Evolutionary conservation across 2,113 vertebrate species (phyloP), one percentile per base, ranked within the genome.

Genomic region (Scomber scombrus): DNA sequence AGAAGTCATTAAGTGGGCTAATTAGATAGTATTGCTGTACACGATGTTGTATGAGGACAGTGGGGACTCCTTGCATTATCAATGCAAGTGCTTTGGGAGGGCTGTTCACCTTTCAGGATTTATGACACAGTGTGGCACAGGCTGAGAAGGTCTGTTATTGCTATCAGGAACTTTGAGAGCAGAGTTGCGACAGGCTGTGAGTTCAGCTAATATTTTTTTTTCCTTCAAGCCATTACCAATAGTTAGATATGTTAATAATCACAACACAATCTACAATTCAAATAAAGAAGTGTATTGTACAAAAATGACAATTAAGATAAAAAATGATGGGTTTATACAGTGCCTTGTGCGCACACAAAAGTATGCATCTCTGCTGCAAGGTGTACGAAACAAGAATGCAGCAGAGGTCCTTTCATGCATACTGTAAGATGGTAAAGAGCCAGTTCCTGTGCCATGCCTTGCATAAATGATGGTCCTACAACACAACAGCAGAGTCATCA

Each of bases 101-200:
- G 88, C 76, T 87, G 84, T 93, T 94, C 93, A 94, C 93, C 93
- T 93, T 89, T 93, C 81, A 77, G 84, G 84, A 90, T 93, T 94
- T 91, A 92, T 90, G 82, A 67, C 45, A 71, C 65, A 47, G 65
- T n/a, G 63, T 77, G 81, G 80, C 78, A 58, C 72, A 81, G 80
- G 85, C 81, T 76, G 72, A 75, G 66, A 70, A 88, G 85, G 84
- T 88, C 73, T 84, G 73, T 90, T 89, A 92, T 92, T 89, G 84
- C 71, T 78, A 86, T 94, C 85, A 90, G 77, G 79, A 80, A 80
- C 78, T 83, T 86, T 56, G 65, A 75, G 61, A 58, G 62, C 64
- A 84, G 70, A 74, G 68, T 71, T 56, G 80, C 75, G 55, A 75
- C 54, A 50, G 63, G 70, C 62, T 34, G 64, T 77, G 71, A 80